A percentile compares a stretch with the other conserved stretches of the same genome.
phyloP scores from a whole-genome alignment of 2,888 invertebrate genomes.

The Catocala fraxini region DNA sequence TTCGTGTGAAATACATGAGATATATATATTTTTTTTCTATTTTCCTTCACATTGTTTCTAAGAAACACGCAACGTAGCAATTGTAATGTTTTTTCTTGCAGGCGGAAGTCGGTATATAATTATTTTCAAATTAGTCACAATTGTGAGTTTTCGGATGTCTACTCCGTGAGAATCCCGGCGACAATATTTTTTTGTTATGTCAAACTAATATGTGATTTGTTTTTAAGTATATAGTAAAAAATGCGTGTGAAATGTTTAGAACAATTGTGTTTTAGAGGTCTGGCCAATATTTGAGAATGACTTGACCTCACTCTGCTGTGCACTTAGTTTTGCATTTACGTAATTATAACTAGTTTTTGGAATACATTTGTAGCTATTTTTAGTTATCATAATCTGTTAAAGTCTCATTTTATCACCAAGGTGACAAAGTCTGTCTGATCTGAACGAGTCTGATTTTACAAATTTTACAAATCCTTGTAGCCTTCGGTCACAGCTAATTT shows the following conservation, averaged over 20 bases:
- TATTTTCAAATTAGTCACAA: conserved; percentile 83
- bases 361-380: no score
- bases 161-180: conserved; percentile 55
- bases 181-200: conserved; percentile 55
- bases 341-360: background rate
- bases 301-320: background rate
- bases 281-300: background rate
- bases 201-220: conserved; percentile 44
- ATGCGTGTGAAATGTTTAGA: conserved; percentile 41
- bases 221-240: conserved; percentile 42
- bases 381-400: no score
- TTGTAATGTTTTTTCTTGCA: conserved; percentile 74
- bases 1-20: conserved; percentile 44
- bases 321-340: conserved; percentile 1
- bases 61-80: conserved; percentile 77
- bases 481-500: no score
- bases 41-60: conserved; percentile 73
- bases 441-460: no score
- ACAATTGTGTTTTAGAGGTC: conserved; percentile 28
- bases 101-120: conserved; percentile 79
- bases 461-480: no score
- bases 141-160: conserved; percentile 68
- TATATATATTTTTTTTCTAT: conserved; percentile 53
- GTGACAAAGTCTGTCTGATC: no score
- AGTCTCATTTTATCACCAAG: no score